Conservation (phyloP, 1,140 invertebrate genomes). For the Drosophila simulans region DNA sequence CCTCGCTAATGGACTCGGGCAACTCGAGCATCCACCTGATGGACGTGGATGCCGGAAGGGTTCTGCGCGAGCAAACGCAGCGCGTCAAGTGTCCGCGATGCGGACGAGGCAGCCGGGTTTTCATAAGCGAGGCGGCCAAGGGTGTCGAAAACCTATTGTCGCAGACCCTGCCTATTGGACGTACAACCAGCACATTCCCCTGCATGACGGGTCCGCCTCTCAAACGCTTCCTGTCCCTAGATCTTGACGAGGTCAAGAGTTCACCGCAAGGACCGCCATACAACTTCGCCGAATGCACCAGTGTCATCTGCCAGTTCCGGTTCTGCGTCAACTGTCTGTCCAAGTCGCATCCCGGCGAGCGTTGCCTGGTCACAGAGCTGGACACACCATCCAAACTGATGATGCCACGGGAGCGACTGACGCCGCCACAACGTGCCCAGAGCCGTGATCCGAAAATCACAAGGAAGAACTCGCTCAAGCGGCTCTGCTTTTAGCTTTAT, state of each 20-base stretch:
- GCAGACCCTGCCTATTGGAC: slow-evolving; percentile 52
- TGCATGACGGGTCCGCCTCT: slow-evolving; percentile 8
- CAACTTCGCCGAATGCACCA: slow-evolving; percentile 61
- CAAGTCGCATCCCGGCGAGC: slow-evolving; percentile 62
- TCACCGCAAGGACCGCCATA: slow-evolving; percentile 5
- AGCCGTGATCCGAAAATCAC: slow-evolving; percentile 59
- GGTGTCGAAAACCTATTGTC: slow-evolving; percentile 22
- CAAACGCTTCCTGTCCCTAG: slow-evolving; percentile 58
- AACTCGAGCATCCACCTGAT: slow-evolving; percentile 29
- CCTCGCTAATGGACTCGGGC: slow-evolving; percentile 18
- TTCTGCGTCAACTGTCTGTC: slow-evolving; percentile 62
- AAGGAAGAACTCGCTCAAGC: slow-evolving; percentile 68
- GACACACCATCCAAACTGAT: slow-evolving; percentile 70
- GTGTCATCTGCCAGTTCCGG: slow-evolving; percentile 55
- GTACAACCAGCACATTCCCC: slow-evolving; percentile 6
- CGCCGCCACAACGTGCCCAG: slow-evolving; percentile 57
- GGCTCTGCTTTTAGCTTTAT: slow-evolving; percentile 62
- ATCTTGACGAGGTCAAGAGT: slow-evolving; percentile 36
- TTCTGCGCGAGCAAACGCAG: slow-evolving; percentile 55
- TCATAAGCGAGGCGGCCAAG: slow-evolving; percentile 26
- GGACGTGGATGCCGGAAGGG: slow-evolving; percentile 37
- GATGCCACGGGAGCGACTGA: slow-evolving; percentile 59
- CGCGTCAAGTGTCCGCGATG: slow-evolving; percentile 71
- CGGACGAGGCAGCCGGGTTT: slow-evolving; percentile 58
- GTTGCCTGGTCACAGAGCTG: slow-evolving; percentile 66